Base-by-base conservation (phyloP, 1,140 invertebrate genomes). In the Frieseomelitta varia region DNA sequence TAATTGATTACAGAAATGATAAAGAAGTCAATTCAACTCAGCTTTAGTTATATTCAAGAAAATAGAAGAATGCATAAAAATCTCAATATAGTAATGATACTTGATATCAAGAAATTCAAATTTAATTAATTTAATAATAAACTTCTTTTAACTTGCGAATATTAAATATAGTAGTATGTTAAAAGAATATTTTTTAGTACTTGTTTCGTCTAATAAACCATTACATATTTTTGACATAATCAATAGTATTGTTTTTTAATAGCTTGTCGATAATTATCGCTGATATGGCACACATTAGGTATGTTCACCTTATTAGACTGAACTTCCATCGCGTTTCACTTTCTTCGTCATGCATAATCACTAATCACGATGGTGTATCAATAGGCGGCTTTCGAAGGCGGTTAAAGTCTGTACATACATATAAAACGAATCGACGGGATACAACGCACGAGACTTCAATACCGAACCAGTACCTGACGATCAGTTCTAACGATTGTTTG, bases 401-500 rank as follows among this genome's bases (percentile, higher is more conserved):
- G 51, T 30, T 71, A 61, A 55, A 53, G 56, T n/a, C 61, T 61
- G 63, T 30, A 15, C 76, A 65, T 65, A 65, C 27, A 71, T 72
- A 67, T 47, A 71, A 79, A 78, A 87, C 80, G 47, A 55, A 58
- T 51, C 8, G 61, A 51, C 6, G 39, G 39, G 39, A 47, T 47
- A 47, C 8, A 47, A 47, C 78, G 53, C 51, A 58, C 67, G 79
- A 61, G 65, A 78, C 71, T 68, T 86, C 75, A 84, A 55, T 55
- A 73, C 81, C 39, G 65, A 68, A 63, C 61, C 63, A 81, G 39
- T 61, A 75, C 84, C 71, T 75, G 78, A 51, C 47, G 61, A 81
- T 88, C 72, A 79, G 56, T 74, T 85, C 79, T 65, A 73, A 85
- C 84, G 81, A 88, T 85, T 85, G 71, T 88, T 72, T 83, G 77